Base-by-base conservation (phyloP, 37 sponge, comb jelly and placozoan genomes). In the Axinella damicornis region DNA sequence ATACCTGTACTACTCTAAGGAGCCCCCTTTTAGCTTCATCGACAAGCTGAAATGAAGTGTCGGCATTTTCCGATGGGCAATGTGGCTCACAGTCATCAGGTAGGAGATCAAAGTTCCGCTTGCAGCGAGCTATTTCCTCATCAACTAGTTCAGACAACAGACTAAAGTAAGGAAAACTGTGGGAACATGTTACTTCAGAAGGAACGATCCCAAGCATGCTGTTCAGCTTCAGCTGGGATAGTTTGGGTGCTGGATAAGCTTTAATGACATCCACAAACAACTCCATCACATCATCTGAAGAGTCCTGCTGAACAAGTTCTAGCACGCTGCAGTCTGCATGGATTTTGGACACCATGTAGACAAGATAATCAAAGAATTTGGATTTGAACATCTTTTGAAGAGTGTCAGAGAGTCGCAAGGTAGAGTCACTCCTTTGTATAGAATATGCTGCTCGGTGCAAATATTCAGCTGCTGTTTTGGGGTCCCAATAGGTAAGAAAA, bases 301-400 rank as follows among this genome's bases (percentile, higher is more conserved):
- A 41, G 16, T 67, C 63, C 6, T 46, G 32, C 0, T 34, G 31
- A 37, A 80, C 81, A 20, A 90, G 61, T 4, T 76, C 56, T 65
- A 90, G 89, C 2, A 96, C 31, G 72, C 90, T 89, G 40, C 61
- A 64, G 53, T 78, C 67, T 31, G 87, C 74, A 33, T 91, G 93
- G 46, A 93, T 84, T 54, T 81, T 83, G 19, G 82, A 85, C 35
- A 93, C 20, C 90, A 96, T 91, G 75, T 73, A 65, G 41, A 83
- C 67, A 37, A 91, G 57, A 57, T 81, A 91, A 36, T 87, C 76
- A 65, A 57, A 63, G 41, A 91, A 77, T 2, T 52, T 38, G 53
- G 56, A 79, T 39, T 69, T 53, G 40, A 83, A 87, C 34, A 70
- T 71, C 1, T 57, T 55, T 56, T 87, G 73, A 33, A 91, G 73